Evolutionary conservation across 2,797 vertebrate species (phyloP).

Genomic region (Chaunax sp.): DNA sequence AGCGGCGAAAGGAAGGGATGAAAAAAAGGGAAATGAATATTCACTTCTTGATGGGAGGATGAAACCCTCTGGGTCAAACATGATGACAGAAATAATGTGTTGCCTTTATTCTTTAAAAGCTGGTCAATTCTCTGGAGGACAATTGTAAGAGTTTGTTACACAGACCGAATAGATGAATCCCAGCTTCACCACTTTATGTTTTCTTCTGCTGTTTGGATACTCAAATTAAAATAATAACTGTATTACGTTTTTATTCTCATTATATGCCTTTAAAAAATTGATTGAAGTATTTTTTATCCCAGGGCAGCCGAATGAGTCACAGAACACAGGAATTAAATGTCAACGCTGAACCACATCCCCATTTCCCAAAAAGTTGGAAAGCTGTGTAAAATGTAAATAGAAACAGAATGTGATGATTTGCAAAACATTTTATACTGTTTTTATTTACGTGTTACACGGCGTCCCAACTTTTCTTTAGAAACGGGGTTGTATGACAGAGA

Average conservation of each 20-base stretch:
- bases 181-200: not conserved
- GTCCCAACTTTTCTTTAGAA: too few species aligned
- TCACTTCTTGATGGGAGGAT: conserved; percentile 51
- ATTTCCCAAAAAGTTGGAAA: too few species aligned
- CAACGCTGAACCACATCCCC: too few species aligned
- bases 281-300: not conserved
- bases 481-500: too few species aligned
- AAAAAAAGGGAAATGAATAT: conserved; percentile 28
- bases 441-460: too few species aligned
- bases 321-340: too few species aligned
- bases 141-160: conserved; percentile 16
- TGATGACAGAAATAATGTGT: conserved; percentile 54
- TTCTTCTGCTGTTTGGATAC: not conserved
- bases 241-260: not conserved
- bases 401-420: too few species aligned
- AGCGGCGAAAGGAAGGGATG: conserved; percentile 25
- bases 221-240: not conserved
- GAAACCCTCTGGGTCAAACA: conserved; percentile 50
- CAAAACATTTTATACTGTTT: too few species aligned
- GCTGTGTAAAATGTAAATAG: too few species aligned
- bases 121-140: conserved; percentile 11
- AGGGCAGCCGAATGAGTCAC: too few species aligned
- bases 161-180: conserved; percentile 2
- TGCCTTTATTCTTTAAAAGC: conserved; percentile 50
- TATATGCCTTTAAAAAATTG: not conserved